Evolutionary conservation across 2,113 vertebrate genomes (phyloP).

Genomic region (Acrocephalus arundinaceus): DNA sequence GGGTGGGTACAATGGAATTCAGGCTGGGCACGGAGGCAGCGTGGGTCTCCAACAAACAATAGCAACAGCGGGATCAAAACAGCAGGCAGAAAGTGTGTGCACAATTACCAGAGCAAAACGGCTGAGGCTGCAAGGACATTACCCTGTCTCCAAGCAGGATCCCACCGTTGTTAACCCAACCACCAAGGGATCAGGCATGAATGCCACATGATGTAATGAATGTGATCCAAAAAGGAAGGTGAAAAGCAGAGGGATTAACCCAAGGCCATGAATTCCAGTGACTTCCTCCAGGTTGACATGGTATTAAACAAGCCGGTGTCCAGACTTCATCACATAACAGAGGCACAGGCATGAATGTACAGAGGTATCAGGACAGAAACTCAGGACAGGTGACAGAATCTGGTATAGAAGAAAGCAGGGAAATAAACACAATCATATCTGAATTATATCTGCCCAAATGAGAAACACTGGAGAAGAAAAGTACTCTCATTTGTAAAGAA

Average conservation of each 20-base stretch:
- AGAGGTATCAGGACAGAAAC: not conserved
- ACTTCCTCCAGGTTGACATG: not conserved
- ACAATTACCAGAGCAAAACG: conserved; percentile 37
- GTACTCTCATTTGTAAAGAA: not conserved
- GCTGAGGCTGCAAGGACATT: not conserved
- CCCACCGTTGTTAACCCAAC: not conserved
- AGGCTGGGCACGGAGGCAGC: conserved; percentile 54
- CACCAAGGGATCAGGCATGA: not conserved
- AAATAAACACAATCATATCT: not conserved
- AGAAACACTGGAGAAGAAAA: not conserved
- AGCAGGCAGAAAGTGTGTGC: conserved; percentile 34
- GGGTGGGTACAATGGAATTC: conserved; percentile 61
- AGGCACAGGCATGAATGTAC: not conserved
- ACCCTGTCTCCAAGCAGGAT: not conserved
- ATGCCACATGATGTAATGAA: not conserved
- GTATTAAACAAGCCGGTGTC: not conserved
- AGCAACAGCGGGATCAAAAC: conserved; percentile 63
- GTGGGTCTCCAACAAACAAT: conserved; percentile 64
- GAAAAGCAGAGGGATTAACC: conserved; percentile 25
- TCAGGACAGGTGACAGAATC: not conserved
- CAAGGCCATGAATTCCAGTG: not conserved
- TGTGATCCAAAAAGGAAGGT: not conserved
- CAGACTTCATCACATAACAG: not conserved
- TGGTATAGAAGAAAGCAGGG: not conserved
- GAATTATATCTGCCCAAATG: not conserved